Conservation (phyloP, 2,797 vertebrate genomes). For the Gila robusta region DNA sequence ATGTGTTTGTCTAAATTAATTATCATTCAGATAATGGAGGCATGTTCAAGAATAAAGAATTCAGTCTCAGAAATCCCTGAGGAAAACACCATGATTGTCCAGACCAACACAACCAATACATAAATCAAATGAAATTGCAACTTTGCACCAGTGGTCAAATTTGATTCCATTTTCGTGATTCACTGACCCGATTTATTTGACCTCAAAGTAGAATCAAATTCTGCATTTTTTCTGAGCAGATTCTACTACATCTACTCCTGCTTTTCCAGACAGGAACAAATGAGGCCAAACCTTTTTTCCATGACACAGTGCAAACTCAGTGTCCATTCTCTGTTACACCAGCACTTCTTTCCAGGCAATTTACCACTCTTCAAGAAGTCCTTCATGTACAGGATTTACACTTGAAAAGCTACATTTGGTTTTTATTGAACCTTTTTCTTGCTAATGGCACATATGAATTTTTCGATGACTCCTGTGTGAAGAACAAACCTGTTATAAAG, state of each 20-base stretch:
- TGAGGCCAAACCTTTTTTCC: slow-evolving; percentile 38
- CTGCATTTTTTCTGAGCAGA: neutral
- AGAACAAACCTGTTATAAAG: slow-evolving; percentile 92
- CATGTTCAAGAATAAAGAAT: neutral
- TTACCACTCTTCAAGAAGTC: slow-evolving; percentile 8
- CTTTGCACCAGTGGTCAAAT: neutral
- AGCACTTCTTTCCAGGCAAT: slow-evolving; percentile 41
- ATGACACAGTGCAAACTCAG: slow-evolving; percentile 18
- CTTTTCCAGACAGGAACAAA: slow-evolving; percentile 43
- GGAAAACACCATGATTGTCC: neutral
- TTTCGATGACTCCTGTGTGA: neutral
- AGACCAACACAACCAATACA: neutral
- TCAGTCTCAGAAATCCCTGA: neutral
- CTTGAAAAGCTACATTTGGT: neutral
- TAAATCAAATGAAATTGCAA: neutral
- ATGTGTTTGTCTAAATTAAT: neutral
- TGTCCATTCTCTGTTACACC: slow-evolving; percentile 27
- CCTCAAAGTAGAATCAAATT: neutral
- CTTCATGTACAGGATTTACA: slow-evolving; percentile 3
- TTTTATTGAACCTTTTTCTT: neutral
- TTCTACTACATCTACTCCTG: neutral
- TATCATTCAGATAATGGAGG: slow-evolving; percentile 8
- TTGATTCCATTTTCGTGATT: neutral
- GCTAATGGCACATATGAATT: neutral
- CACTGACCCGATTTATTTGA: neutral